These are phyloP conservation scores for Scrobipalpa atriplicella DNA, from an alignment of 2,888 invertebrate genomes.

Conservation along the genomic window DNA sequence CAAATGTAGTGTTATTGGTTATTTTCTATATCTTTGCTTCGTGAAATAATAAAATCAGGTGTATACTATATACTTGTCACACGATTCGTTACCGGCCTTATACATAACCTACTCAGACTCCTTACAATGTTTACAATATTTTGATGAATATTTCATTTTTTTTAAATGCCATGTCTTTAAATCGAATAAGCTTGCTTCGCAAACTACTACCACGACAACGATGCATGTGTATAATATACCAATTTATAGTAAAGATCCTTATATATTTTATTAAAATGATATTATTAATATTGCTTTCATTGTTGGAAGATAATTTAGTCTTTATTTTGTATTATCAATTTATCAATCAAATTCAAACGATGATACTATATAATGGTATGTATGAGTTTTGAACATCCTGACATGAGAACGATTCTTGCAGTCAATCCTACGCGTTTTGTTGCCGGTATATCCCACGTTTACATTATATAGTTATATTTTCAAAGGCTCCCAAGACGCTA, in stretches of 20 bases:
- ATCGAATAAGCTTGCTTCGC: not conserved
- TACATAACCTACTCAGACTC: not conserved
- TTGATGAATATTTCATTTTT: not conserved
- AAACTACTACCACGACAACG: conserved; percentile 5
- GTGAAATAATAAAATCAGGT: no score
- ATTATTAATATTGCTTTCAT: conserved; percentile 70
- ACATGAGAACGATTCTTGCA: conserved; percentile 50
- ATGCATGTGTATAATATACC: not conserved
- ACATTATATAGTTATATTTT: conserved; percentile 61
- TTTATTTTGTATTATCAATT: conserved; percentile 24
- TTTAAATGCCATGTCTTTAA: no score
- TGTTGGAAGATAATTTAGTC: conserved; percentile 59
- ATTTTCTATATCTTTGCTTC: no score
- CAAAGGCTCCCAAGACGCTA: conserved; percentile 74
- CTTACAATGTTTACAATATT: not conserved
- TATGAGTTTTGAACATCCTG: conserved; percentile 28
- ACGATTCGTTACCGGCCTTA: not conserved
- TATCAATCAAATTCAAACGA: not conserved
- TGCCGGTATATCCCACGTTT: conserved; percentile 62
- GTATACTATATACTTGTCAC: no score
- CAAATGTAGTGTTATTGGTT: no score
- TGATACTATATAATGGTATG: not conserved
- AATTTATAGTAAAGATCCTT: not conserved
- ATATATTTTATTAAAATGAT: conserved; percentile 57
- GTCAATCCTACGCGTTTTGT: conserved; percentile 45